Evolutionary conservation across 2,113 vertebrate genomes (phyloP).

Genomic region (Orientallactaga bullata): DNA sequence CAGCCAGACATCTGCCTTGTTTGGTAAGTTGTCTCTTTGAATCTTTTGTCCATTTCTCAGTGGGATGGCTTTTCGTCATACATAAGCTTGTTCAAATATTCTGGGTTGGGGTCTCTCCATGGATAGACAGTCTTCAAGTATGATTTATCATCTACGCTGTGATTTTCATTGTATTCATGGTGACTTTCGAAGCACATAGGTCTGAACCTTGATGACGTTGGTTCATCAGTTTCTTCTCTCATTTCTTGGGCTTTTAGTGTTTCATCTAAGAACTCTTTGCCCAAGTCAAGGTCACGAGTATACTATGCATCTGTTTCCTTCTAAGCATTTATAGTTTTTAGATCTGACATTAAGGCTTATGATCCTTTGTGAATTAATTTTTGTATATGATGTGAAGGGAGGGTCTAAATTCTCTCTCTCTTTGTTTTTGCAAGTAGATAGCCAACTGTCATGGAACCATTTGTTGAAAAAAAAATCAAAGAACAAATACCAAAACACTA

Average conservation of each 20-base stretch:
- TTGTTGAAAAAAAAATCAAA: not conserved
- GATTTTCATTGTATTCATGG: rapidly evolving
- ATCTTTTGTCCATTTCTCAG: not conserved
- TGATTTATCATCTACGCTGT: not conserved
- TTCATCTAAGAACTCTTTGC: not conserved
- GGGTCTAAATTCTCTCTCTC: too few species aligned
- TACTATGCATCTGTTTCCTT: not conserved
- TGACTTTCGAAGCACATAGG: not conserved
- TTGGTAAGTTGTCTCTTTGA: not conserved
- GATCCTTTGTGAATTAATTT: rapidly evolving
- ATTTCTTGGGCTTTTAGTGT: not conserved
- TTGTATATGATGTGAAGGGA: rapidly evolving
- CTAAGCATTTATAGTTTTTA: not conserved
- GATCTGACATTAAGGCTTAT: rapidly evolving
- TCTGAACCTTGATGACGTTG: rapidly evolving
- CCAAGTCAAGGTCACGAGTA: not conserved
- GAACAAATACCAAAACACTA: not conserved
- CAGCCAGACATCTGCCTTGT: rapidly evolving
- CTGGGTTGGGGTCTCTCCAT: not conserved
- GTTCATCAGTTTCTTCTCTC: rapidly evolving
- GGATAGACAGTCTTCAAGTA: rapidly evolving
- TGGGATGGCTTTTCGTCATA: too few species aligned
- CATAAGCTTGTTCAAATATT: not conserved
- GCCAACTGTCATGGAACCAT: not conserved
- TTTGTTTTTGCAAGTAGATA: not conserved